Base-by-base conservation (phyloP, 92 coral and sea anemone species). In the Phymanthus crucifer region DNA sequence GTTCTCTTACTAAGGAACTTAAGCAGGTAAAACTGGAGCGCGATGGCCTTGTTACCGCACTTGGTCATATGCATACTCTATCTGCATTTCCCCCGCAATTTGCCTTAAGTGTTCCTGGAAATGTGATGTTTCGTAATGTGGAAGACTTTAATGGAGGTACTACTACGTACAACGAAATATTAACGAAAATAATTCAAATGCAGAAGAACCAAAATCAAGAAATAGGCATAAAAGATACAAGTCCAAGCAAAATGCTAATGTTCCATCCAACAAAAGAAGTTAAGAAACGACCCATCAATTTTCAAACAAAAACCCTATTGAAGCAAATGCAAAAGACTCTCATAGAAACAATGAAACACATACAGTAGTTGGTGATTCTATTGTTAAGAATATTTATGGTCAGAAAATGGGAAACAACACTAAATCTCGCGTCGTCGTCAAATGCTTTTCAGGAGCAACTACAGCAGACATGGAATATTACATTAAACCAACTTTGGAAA, bases 351-450 rank as follows among this genome's bases (percentile, higher is more conserved):
- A 50, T 50, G 58, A 50, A 6, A 50, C 58, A 6, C 6, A 3
- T 65, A 65, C 70, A 16, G 26, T 3, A n/a, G 70, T 65, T 65
- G 70, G 70, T 26, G 70, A 65, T 21, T 65, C 70, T 6, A 65
- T 65, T 21, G 70, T 65, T 3, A 65, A 65, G 16, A 32, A 65
- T 32, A 65, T 65, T 32, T 21, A 65, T 16, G 70, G 70, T 65
- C 16, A 4, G 6, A 32, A 65, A 21, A 26, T 65, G 6, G 70
- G 70, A 26, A 17, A 6, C 9, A 65, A 65, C 6, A 65, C 70
- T 4, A 65, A 21, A 21, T 65, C 36, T 32, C 36, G 31, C 9
- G 70, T 65, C 9, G 29, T 65, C 7, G 70, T 65, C 14, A 65
- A 65, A 32, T 4, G 4, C 70, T 65, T 65, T 21, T 21, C 70